Evolutionary conservation across 2,113 vertebrate species (phyloP), one percentile per base, ranked within the genome.

Genomic region (Epinephelus lanceolatus): DNA sequence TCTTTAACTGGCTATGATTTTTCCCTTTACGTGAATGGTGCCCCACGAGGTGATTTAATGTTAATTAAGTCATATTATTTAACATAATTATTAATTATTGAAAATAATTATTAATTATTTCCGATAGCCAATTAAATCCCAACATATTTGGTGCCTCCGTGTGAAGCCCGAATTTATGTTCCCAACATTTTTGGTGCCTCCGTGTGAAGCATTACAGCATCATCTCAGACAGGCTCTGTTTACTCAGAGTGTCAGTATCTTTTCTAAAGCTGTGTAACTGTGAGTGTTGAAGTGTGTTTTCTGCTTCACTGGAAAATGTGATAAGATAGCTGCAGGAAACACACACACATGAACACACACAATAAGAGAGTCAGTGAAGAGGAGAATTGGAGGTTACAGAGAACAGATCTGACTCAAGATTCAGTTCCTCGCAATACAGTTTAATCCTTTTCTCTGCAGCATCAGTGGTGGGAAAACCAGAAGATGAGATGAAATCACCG

Each of bases 401-500:
- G 18, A 85, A 73, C 53, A 6, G 15, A 56, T n/a, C 7, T 78
- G 21, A 55, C 7, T 79, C 15, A 7, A 42, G 59, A 33, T 69
- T 25, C 40, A 18, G 37, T 37, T 78, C 75, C 55, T 45, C 2
- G 0, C 0, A n/a, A 27, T 60, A 51, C 12, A 57, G 7, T 2
- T 10, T 27, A 33, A 13, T 52, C 13, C 27, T 66, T 49, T 78
- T n/a, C 23, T 75, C 61, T 66, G 19, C 3, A 0, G 68, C 21
- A 10, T 55, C 19, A 15, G 40, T 14, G 37, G 55, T 13, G 42
- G 55, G 13, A 53, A 76, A 63, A 71, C 25, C 17, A 76, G 27
- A 7, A 49, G 77, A 49, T 56, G 75, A 76, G 61, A 7, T 17
- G 78, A 85, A 85, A 75, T 75, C 67, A 8, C 57, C 0, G 18